phyloP scores from a whole-genome alignment of 2,797 vertebrate genomes.

The Catamblyrhynchus diadema region DNA sequence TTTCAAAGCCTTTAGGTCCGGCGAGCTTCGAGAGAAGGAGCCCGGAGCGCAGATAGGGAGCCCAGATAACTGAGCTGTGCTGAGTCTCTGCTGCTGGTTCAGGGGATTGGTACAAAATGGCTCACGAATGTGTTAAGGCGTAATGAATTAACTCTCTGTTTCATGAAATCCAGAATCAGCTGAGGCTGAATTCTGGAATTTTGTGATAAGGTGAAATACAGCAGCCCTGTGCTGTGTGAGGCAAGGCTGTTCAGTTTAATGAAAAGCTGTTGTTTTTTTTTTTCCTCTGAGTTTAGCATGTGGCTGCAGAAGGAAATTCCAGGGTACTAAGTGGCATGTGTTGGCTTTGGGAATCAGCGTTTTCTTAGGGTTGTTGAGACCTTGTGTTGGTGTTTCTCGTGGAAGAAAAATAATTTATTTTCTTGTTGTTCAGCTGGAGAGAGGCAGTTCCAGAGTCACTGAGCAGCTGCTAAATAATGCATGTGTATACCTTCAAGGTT shows the following conservation, averaged over 20 bases:
- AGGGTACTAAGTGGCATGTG: neutral
- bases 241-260: neutral
- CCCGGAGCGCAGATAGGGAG: neutral
- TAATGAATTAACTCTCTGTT: neutral
- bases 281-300: rapidly evolving
- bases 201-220: neutral
- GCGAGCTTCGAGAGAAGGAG: neutral
- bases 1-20: neutral
- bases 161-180: neutral
- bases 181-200: neutral
- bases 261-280: neutral
- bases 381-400: neutral
- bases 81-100: neutral
- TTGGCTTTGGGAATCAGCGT: neutral
- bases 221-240: neutral
- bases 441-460: neutral
- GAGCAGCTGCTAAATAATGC: constrained; percentile 31
- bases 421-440: neutral
- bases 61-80: neutral
- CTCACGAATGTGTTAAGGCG: neutral
- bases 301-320: neutral
- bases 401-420: neutral
- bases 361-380: neutral
- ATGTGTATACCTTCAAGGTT: neutral
- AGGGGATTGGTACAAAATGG: neutral